phyloP scores from a whole-genome alignment of 2,113 vertebrate species.

The Ondatra zibethicus region DNA sequence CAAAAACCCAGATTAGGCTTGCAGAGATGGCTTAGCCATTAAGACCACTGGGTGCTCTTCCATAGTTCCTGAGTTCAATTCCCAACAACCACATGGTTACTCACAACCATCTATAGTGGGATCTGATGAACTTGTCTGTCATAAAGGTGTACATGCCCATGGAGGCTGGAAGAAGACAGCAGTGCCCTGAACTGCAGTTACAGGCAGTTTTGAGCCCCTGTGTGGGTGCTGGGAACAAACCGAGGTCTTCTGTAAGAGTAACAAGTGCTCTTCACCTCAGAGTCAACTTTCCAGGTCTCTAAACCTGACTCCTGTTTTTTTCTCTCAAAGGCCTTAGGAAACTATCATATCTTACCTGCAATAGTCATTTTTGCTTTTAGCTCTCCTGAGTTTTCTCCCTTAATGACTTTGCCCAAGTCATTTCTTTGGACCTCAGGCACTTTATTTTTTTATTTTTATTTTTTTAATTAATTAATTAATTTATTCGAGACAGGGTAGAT shows the following conservation, averaged over 20 bases:
- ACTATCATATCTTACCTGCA: neutral
- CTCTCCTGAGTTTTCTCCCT: neutral
- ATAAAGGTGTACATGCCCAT: neutral
- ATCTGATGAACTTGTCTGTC: too few relatives aligned
- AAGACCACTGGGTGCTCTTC: too few relatives aligned
- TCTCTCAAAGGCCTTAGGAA: constrained; percentile 8
- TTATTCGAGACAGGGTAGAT: too few relatives aligned
- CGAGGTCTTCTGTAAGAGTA: neutral
- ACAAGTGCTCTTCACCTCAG: neutral
- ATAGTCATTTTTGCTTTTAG: constrained; percentile 44
- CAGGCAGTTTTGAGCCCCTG: neutral
- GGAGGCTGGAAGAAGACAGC: neutral
- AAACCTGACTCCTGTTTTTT: constrained; percentile 34
- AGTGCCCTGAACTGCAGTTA: neutral
- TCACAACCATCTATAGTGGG: too few relatives aligned
- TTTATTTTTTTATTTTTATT: neutral
- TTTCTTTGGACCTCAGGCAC: neutral
- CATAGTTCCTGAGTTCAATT: too few relatives aligned
- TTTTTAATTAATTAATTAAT: too few relatives aligned
- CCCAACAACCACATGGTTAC: too few relatives aligned
- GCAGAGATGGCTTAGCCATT: too few relatives aligned
- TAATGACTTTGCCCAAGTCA: neutral
- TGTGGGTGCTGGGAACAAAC: neutral
- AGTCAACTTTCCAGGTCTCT: neutral
- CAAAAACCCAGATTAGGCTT: neutral